A percentile compares a stretch with the other conserved stretches of the same genome.
These are phyloP conservation scores for Acipenser ruthenus DNA, from an alignment of 2,797 vertebrate genomes.

Conservation along the genomic window DNA sequence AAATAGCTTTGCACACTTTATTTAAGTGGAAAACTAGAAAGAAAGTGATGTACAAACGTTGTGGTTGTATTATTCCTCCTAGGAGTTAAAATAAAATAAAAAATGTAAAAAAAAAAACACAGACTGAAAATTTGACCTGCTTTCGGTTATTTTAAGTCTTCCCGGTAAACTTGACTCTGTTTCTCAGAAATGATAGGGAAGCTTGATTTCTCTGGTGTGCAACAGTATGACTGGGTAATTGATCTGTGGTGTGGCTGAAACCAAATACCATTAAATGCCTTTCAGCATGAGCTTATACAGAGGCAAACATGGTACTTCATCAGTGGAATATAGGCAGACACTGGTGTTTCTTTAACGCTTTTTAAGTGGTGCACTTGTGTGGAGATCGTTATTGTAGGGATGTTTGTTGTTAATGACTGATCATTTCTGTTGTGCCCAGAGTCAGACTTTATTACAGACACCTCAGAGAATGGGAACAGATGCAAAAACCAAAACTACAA, in stretches of 20 bases:
- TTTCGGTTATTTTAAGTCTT: conserved; percentile 2
- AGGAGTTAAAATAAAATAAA: conserved; percentile 4
- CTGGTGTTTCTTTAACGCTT: background rate
- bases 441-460: background rate
- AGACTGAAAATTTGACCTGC: conserved; percentile 2
- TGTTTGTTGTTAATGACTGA: conserved; percentile 12
- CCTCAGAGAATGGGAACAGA: background rate
- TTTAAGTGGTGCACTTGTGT: background rate
- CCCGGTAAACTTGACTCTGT: conserved; percentile 3
- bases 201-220: background rate
- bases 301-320: conserved; percentile 3
- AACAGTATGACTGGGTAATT: conserved; percentile 11
- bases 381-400: conserved; percentile 12
- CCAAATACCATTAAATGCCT: conserved; percentile 3
- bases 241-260: conserved; percentile 9
- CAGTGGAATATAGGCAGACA: background rate
- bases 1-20: too few relatives aligned
- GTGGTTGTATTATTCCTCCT: conserved; percentile 15
- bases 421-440: background rate
- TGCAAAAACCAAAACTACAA: conserved; percentile 4
- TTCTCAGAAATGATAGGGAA: conserved; percentile 8
- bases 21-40: too few relatives aligned
- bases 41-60: conserved; percentile 13
- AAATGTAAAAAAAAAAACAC: background rate
- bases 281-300: background rate